Conservation (phyloP, 2,888 invertebrate genomes). For the Bedellia somnulentella region DNA sequence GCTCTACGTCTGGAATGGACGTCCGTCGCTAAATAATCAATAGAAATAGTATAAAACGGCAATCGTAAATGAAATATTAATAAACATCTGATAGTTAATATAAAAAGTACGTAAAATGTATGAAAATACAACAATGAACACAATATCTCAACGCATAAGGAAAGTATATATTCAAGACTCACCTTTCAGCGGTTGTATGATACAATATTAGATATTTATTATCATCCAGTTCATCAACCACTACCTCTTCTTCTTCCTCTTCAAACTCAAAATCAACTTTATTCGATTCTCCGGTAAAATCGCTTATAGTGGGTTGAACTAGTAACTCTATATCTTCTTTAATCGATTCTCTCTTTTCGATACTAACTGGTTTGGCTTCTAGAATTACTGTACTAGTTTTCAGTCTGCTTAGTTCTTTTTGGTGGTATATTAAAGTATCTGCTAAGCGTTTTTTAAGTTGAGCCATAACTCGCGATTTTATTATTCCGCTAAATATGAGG, state of each 20-base stretch:
- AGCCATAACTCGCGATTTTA: slow-evolving; percentile 31
- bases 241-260: slow-evolving; percentile 12
- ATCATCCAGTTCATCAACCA: slow-evolving; percentile 7
- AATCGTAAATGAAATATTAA: too few relatives aligned
- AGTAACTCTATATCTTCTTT: slow-evolving; percentile 13
- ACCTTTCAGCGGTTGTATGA: slow-evolving; percentile 35
- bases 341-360: slow-evolving; percentile 1
- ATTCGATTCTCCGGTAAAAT: slow-evolving; percentile 23
- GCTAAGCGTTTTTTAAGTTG: slow-evolving; percentile 31
- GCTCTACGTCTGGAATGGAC: too few relatives aligned
- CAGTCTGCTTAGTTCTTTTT: slow-evolving; percentile 14
- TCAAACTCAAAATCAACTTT: slow-evolving; percentile 16
- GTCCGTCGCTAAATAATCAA: too few relatives aligned
- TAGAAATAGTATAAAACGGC: too few relatives aligned
- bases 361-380: background rate
- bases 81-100: too few relatives aligned
- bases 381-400: too few relatives aligned
- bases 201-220: slow-evolving; percentile 28
- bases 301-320: slow-evolving; percentile 22
- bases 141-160: background rate
- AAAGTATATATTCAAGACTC: too few relatives aligned
- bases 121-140: too few relatives aligned
- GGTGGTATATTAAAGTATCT: slow-evolving; percentile 30
- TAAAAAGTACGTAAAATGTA: too few relatives aligned
- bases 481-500: slow-evolving; percentile 41